Conservation (phyloP, 2,797 vertebrate genomes). For the Dromococcyx pavoninus region DNA sequence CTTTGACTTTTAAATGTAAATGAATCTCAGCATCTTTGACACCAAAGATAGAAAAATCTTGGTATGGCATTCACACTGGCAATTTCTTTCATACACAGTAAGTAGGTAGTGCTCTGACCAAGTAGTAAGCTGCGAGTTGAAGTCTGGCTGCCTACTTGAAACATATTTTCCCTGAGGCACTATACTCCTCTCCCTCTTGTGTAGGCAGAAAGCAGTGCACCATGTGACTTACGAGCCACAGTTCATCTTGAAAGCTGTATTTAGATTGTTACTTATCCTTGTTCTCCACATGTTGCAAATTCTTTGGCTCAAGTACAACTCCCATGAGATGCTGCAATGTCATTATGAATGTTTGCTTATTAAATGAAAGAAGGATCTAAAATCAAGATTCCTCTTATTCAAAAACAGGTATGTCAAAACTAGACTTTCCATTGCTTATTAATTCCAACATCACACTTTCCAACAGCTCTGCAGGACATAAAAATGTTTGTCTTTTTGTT, state of each 20-base stretch:
- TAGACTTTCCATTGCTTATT: not conserved
- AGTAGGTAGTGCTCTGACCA: not conserved
- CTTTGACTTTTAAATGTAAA: not conserved
- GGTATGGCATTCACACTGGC: accelerated
- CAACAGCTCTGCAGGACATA: not conserved
- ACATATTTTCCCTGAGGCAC: not conserved
- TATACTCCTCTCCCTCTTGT: not conserved
- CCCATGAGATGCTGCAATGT: not conserved
- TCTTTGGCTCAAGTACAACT: not conserved
- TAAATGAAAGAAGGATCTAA: not conserved
- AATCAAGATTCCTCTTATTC: not conserved
- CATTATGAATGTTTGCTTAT: not conserved
- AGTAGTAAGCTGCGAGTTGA: not conserved
- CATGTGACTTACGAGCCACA: accelerated
- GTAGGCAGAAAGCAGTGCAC: not conserved
- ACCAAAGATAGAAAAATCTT: not conserved
- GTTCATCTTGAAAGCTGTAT: not conserved
- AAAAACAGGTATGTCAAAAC: not conserved
- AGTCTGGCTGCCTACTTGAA: not conserved
- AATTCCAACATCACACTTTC: not conserved
- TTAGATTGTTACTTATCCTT: not conserved
- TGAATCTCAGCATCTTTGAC: not conserved
- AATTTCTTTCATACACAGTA: not conserved
- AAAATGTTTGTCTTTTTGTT: not conserved
- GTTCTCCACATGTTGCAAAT: not conserved